These are phyloP conservation scores for Entomobrya multifasciata DNA, from an alignment of 2,888 invertebrate genomes.

Conservation along the genomic window DNA sequence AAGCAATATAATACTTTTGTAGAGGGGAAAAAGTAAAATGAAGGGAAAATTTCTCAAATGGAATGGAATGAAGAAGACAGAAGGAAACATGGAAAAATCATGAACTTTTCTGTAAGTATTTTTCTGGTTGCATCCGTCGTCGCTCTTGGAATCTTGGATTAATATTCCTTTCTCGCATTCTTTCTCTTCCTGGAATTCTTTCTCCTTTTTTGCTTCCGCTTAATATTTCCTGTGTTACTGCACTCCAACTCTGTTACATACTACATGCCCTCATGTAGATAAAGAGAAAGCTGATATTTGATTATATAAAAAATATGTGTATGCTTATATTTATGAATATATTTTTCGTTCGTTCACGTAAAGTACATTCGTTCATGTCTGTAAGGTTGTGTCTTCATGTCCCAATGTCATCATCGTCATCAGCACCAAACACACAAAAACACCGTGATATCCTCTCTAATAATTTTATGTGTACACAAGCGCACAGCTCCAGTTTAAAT, in stretches of 20 bases:
- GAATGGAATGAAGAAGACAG: conserved; percentile 39
- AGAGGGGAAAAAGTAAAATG: too few species aligned
- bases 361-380: background rate
- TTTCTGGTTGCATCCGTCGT: conserved; percentile 15
- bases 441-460: background rate
- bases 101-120: background rate
- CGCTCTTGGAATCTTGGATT: conserved; percentile 35
- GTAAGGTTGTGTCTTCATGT: conserved; percentile 8
- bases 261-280: background rate
- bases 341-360: background rate
- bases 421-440: background rate
- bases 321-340: too few species aligned
- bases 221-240: conserved; percentile 39
- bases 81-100: background rate
- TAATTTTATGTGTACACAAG: background rate
- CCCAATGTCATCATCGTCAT: conserved; percentile 21
- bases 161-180: conserved; percentile 62
- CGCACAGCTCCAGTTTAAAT: background rate
- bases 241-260: background rate
- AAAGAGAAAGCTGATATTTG: too few species aligned
- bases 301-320: too few species aligned
- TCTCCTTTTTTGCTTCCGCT: conserved; percentile 28
- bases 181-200: background rate
- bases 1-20: too few species aligned
- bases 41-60: conserved; percentile 34